Percentiles rank a stretch among this genome's conserved stretches.
Conservation (phyloP, 2,113 vertebrate species). For the Anarhynchus alexandrinus region DNA sequence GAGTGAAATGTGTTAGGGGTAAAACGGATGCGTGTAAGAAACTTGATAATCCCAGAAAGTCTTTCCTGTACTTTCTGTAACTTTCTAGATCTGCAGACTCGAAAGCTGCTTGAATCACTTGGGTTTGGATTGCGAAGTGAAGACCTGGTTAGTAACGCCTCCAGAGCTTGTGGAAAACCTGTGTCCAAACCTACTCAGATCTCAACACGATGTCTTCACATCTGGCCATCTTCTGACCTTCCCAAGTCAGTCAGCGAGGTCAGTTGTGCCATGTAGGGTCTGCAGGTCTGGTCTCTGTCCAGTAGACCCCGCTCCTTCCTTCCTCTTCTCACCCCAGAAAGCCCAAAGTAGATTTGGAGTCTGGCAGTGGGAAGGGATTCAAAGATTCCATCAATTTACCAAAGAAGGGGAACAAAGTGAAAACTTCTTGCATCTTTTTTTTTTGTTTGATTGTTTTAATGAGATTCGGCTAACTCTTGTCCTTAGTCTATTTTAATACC, state of each 20-base stretch:
- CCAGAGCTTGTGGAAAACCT: neutral
- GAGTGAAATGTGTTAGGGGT: neutral
- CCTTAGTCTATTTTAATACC: neutral
- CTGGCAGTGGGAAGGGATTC: neutral
- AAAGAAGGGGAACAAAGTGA: neutral
- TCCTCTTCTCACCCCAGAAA: neutral
- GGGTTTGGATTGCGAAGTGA: neutral
- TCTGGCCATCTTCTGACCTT: neutral
- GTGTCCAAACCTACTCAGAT: neutral
- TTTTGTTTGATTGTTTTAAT: neutral
- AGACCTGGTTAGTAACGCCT: neutral
- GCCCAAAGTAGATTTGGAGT: neutral
- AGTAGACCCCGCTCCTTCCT: neutral
- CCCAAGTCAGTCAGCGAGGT: neutral
- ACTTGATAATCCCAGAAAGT: neutral
- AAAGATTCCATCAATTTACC: neutral
- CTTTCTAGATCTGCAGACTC: neutral
- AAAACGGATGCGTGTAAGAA: neutral
- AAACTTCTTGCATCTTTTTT: neutral
- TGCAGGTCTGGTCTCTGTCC: neutral
- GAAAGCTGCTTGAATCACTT: neutral
- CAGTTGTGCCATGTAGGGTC: neutral
- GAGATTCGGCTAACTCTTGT: neutral
- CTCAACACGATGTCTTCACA: rapidly evolving
- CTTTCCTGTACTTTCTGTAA: neutral